A percentile compares a stretch with the other conserved stretches of the same genome.
Conservation (phyloP, 2,888 invertebrate genomes). For the Fissipunctia ypsillon region DNA sequence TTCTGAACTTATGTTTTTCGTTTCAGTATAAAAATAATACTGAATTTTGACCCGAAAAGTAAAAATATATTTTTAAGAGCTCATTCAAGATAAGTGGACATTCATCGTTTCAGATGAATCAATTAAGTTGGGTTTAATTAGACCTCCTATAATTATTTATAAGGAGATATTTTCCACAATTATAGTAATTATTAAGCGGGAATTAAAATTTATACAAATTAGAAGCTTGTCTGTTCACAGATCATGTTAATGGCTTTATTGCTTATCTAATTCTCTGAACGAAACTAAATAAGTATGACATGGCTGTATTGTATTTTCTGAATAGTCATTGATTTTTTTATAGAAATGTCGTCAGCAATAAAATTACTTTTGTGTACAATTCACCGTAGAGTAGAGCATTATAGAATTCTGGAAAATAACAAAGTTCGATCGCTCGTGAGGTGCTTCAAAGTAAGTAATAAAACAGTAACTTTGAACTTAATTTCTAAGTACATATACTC, state of each 20-base stretch:
- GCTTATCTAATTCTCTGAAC: conserved; percentile 18
- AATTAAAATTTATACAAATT: conserved; percentile 16
- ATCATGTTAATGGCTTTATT: conserved; percentile 9
- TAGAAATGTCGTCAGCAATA: conserved; percentile 15
- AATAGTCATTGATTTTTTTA: conserved; percentile 28
- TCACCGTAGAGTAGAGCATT: background rate
- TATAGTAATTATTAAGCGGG: conserved; percentile 12
- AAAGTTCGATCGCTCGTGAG: conserved; percentile 20
- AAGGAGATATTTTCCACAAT: conserved; percentile 33
- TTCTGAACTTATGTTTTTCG: conserved; percentile 30
- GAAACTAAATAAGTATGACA: background rate
- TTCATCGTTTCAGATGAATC: conserved; percentile 36
- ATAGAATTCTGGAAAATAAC: conserved; percentile 15
- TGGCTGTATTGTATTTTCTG: conserved; percentile 4
- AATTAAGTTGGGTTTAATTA: conserved; percentile 30
- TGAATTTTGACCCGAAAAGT: conserved; percentile 6
- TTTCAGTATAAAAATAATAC: background rate
- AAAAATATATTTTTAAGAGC: conserved; percentile 23
- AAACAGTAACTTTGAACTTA: conserved; percentile 42
- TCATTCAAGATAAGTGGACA: conserved; percentile 18
- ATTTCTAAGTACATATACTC: conserved; percentile 49
- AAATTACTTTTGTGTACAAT: conserved; percentile 8
- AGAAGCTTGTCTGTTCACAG: background rate
- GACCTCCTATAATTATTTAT: conserved; percentile 11
- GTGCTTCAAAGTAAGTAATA: conserved; percentile 31